phyloP scores from a whole-genome alignment of 2,797 vertebrate genomes.

The Sebastes itinus region DNA sequence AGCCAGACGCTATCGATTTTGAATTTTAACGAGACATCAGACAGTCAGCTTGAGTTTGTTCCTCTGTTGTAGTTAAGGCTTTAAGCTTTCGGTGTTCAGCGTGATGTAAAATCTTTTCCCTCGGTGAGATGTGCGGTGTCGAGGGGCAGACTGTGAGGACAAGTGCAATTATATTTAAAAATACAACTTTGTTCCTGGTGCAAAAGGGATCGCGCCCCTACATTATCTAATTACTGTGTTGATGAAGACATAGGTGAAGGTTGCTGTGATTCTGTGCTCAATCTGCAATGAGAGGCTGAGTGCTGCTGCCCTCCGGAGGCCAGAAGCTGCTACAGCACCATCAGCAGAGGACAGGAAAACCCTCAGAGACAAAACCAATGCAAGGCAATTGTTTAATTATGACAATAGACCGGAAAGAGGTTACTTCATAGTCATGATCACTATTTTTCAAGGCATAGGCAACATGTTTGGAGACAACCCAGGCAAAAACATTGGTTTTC shows the following conservation, averaged over 20 bases:
- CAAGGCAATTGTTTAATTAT: neutral
- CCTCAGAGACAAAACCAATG: neutral
- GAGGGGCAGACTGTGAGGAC: slow-evolving; percentile 18
- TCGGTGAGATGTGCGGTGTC: slow-evolving; percentile 21
- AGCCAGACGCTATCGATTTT: slow-evolving; percentile 35
- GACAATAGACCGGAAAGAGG: neutral
- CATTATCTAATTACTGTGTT: slow-evolving; percentile 27
- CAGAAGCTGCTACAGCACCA: neutral
- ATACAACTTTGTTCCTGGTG: slow-evolving; percentile 30
- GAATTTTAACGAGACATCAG: slow-evolving; percentile 61
- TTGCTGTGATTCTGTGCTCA: neutral
- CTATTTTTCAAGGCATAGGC: neutral
- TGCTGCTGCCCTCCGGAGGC: slow-evolving; percentile 78
- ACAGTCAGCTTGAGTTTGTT: slow-evolving; percentile 28
- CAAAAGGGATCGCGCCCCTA: slow-evolving; percentile 7
- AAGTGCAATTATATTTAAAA: slow-evolving; percentile 38
- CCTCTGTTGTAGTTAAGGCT: slow-evolving; percentile 42
- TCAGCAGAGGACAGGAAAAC: neutral
- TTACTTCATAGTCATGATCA: neutral
- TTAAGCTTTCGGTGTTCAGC: slow-evolving; percentile 39
- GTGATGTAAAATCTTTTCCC: slow-evolving; percentile 54
- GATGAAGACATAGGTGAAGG: slow-evolving; percentile 33
- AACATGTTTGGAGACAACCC: neutral
- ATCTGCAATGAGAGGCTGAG: slow-evolving; percentile 41
- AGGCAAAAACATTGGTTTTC: too few relatives aligned